Evolutionary conservation across 92 coral and sea anemone genomes (phyloP).

Genomic region (Ricordea florida): DNA sequence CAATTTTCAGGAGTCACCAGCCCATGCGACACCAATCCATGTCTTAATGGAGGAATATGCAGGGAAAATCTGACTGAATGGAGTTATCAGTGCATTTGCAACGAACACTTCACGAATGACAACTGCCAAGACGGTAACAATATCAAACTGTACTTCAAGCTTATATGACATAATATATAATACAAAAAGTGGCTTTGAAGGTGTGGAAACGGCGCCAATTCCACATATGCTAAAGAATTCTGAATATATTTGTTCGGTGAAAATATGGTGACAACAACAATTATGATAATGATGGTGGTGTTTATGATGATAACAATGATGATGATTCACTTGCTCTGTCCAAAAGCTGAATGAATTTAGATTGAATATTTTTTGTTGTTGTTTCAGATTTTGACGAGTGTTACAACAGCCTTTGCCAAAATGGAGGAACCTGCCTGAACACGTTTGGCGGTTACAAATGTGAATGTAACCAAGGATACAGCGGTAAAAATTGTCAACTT

Average conservation of each 20-base stretch:
- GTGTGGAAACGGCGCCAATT: too few species aligned
- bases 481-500: constrained; percentile 5
- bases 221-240: too few species aligned
- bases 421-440: constrained; percentile 14
- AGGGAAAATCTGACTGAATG: not conserved
- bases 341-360: too few species aligned
- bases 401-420: constrained; percentile 19
- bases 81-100: constrained; percentile 1
- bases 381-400: constrained; percentile 25
- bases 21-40: constrained; percentile 20
- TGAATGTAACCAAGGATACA: constrained; percentile 15
- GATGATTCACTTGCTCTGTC: too few species aligned
- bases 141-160: too few species aligned
- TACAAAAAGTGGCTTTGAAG: too few species aligned
- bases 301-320: too few species aligned
- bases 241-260: too few species aligned
- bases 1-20: not conserved
- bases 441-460: constrained; percentile 20
- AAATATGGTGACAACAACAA: too few species aligned
- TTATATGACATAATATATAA: too few species aligned
- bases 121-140: constrained; percentile 21
- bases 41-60: constrained; percentile 23
- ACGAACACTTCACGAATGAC: not conserved
- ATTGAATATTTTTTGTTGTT: too few species aligned
- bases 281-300: too few species aligned